These are phyloP conservation scores for Ciconia boyciana DNA, from an alignment of 2,113 vertebrate species.

Conservation along the genomic window DNA sequence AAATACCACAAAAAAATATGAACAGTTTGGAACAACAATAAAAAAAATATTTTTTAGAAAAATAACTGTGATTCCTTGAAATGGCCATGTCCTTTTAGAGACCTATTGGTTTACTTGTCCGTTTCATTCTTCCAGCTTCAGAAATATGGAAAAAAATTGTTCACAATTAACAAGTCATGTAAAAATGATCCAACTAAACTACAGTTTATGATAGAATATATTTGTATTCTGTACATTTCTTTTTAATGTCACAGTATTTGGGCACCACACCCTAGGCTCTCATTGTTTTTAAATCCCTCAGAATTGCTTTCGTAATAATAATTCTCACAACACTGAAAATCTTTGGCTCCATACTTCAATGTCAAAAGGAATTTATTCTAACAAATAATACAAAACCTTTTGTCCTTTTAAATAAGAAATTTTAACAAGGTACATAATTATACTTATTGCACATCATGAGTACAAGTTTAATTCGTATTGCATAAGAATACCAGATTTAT, in stretches of 20 bases:
- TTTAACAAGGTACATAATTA: neutral
- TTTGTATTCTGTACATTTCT: neutral
- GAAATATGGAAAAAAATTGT: neutral
- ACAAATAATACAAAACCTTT: slow-evolving; percentile 8
- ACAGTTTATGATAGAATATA: neutral
- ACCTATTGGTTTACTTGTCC: neutral
- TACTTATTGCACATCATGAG: neutral
- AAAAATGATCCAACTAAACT: neutral
- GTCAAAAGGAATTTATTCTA: neutral
- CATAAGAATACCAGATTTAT: neutral
- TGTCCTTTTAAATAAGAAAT: neutral
- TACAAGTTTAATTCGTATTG: slow-evolving; percentile 24
- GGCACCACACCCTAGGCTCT: neutral
- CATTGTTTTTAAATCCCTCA: neutral
- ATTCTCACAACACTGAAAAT: slow-evolving; percentile 17
- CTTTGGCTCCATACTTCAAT: neutral
- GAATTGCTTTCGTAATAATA: slow-evolving; percentile 1
- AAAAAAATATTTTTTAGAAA: neutral
- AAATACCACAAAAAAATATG: neutral
- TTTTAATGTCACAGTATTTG: slow-evolving; percentile 14
- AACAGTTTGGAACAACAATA: neutral
- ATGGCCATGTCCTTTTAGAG: neutral
- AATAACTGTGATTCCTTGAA: neutral
- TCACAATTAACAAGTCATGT: neutral
- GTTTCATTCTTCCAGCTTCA: neutral